Conservation (phyloP, 2,113 vertebrate genomes). For the Nyctibius bracteatus region DNA sequence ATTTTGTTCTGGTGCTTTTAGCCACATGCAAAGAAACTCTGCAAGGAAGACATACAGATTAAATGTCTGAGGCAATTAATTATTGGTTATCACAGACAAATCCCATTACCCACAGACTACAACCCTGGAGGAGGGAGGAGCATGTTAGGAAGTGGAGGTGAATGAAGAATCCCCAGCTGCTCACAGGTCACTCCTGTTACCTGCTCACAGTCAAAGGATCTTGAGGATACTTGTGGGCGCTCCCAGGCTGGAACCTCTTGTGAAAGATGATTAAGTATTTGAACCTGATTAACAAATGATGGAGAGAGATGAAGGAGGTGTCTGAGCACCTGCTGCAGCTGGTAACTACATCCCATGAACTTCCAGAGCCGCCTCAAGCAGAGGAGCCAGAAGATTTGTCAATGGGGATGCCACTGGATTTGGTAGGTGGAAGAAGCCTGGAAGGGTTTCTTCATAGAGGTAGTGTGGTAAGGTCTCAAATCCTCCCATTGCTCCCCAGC, state of each 20-base stretch:
- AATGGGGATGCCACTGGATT: neutral
- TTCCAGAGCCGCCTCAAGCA: neutral
- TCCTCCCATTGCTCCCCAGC: neutral
- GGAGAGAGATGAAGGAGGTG: neutral
- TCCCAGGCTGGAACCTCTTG: neutral
- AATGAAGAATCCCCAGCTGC: neutral
- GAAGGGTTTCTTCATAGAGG: neutral
- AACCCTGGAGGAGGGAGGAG: neutral
- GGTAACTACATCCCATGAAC: neutral
- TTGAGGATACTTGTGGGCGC: neutral
- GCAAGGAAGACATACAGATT: neutral
- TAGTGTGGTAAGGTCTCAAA: neutral
- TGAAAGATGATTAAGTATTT: neutral
- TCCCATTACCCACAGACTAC: neutral
- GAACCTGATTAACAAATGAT: neutral
- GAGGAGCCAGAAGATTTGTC: neutral
- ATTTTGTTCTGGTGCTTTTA: neutral
- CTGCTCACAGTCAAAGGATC: neutral
- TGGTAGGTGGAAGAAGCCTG: neutral
- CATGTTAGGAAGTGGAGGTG: neutral
- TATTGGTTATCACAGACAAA: neutral
- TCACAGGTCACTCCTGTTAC: neutral
- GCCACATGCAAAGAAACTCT: neutral
- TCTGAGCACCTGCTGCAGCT: neutral
- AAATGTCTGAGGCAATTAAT: neutral